Conservation (phyloP, 2,113 vertebrate species). For the Ibidorhyncha struthersii region DNA sequence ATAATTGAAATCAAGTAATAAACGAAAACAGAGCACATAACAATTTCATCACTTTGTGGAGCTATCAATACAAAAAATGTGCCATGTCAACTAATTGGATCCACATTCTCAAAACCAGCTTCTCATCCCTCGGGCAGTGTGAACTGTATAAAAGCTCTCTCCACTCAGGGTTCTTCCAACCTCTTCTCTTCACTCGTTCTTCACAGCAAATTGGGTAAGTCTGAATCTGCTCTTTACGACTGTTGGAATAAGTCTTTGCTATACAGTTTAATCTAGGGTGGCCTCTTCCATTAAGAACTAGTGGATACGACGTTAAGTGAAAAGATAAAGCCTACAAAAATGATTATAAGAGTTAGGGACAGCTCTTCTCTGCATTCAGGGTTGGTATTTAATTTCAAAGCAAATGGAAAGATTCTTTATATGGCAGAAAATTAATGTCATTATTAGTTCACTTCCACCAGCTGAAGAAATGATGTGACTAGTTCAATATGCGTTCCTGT, state of each 20-base stretch:
- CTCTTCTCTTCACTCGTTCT: not conserved
- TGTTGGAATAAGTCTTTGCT: not conserved
- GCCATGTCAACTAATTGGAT: not conserved
- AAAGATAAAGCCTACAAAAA: not conserved
- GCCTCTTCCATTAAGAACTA: not conserved
- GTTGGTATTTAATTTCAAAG: not conserved
- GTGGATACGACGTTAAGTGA: not conserved
- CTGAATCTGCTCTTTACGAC: not conserved
- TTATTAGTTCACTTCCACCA: not conserved
- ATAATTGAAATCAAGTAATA: not conserved
- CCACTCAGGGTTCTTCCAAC: not conserved
- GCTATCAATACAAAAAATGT: constrained; percentile 29
- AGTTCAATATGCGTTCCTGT: not conserved
- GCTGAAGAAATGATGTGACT: not conserved
- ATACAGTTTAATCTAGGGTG: fast-evolving
- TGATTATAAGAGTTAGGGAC: fast-evolving
- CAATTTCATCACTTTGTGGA: constrained; percentile 4
- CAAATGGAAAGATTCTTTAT: not conserved
- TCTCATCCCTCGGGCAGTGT: not conserved
- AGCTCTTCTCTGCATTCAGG: not conserved
- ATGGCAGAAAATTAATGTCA: not conserved
- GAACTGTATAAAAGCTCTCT: constrained; percentile 22
- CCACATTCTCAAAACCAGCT: not conserved
- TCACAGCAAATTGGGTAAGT: not conserved
- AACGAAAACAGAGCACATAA: not conserved